phyloP scores from a whole-genome alignment of 2,888 invertebrate species.

The Scaptomyza polygonia region DNA sequence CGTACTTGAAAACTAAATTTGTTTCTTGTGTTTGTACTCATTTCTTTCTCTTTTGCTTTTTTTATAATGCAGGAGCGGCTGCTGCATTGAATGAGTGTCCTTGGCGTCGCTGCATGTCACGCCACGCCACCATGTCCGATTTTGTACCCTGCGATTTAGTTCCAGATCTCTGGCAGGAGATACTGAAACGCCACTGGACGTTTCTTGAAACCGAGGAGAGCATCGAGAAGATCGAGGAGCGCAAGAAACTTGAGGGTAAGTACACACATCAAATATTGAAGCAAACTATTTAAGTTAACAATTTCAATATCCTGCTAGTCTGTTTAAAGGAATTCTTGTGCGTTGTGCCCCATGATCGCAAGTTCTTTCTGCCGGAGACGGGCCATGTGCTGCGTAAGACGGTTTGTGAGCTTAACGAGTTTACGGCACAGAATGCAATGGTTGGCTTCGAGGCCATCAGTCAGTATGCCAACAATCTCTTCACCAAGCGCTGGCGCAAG shows the following conservation, averaged over 20 bases:
- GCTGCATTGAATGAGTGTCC: constrained; percentile 72
- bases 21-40: constrained; percentile 7
- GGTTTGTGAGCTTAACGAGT: constrained; percentile 88
- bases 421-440: constrained; percentile 92
- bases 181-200: constrained; percentile 90
- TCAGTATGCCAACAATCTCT: constrained; percentile 92
- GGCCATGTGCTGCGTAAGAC: constrained; percentile 90
- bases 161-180: constrained; percentile 88
- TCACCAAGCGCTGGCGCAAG: constrained; percentile 94
- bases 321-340: constrained; percentile 91
- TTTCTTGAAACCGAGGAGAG: constrained; percentile 93
- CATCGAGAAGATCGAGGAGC: constrained; percentile 90
- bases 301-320: constrained; percentile 85
- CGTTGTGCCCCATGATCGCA: constrained; percentile 90
- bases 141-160: constrained; percentile 84
- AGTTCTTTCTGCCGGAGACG: constrained; percentile 91
- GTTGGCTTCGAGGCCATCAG: constrained; percentile 94
- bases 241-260: constrained; percentile 91
- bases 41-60: constrained; percentile 8
- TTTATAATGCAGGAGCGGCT: constrained; percentile 55
- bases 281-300: too few relatives aligned
- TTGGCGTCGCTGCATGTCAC: constrained; percentile 64
- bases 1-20: constrained; percentile 40
- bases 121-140: constrained; percentile 81
- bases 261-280: neutral